A percentile compares a stretch with the other conserved stretches of the same genome.
These are phyloP conservation scores for Electrona antarctica DNA, from an alignment of 2,113 vertebrate genomes.

Conservation along the genomic window DNA sequence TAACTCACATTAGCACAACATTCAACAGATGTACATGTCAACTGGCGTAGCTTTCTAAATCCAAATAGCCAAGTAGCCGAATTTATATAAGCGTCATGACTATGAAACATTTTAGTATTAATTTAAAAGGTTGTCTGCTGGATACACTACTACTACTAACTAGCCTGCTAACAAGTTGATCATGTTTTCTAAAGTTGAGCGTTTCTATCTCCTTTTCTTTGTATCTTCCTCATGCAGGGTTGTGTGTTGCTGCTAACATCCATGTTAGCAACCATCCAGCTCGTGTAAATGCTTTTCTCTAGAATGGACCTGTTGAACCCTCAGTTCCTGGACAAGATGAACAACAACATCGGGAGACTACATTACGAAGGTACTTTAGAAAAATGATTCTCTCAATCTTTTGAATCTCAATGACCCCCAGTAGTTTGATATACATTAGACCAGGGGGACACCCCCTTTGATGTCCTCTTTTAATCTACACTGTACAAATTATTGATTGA, in stretches of 20 bases:
- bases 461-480: no score
- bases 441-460: no score
- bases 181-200: background rate
- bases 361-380: constrained; percentile 84
- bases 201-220: background rate
- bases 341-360: constrained; percentile 94
- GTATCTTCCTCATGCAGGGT: constrained; percentile 5
- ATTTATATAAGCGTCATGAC: background rate
- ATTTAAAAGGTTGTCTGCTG: no score
- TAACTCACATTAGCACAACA: no score
- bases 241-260: constrained; percentile 69
- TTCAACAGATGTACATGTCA: no score
- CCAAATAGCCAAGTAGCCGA: background rate
- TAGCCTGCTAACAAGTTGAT: background rate
- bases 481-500: no score
- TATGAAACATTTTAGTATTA: background rate
- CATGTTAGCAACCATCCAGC: constrained; percentile 77
- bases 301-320: constrained; percentile 99
- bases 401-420: no score
- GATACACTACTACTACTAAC: no score
- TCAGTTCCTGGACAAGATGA: constrained; percentile 98
- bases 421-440: no score
- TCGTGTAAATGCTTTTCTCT: constrained; percentile 89
- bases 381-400: no score
- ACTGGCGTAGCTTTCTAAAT: background rate